Evolutionary conservation across 2,113 vertebrate genomes (phyloP), one percentile per base, ranked within the genome.

Genomic region (Piprites chloris): DNA sequence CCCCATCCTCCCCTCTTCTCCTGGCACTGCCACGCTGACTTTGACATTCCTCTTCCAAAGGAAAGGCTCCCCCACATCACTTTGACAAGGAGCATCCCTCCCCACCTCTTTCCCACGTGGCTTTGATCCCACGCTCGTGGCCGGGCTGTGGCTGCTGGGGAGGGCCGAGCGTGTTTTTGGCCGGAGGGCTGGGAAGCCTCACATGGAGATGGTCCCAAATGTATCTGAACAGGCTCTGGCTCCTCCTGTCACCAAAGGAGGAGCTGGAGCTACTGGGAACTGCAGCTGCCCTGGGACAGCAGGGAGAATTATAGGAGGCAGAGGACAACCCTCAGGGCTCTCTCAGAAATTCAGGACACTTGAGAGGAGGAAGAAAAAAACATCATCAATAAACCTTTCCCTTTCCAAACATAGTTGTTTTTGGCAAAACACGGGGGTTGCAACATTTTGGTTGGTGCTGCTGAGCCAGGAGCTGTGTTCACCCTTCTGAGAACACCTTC

Each of bases 401-500:
- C 68, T 83, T 97, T 72, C 78, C 77, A 96, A 95, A 94, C 6
- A 21, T 76, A 72, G 89, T 95, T 96, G 59, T 65, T 85, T 41
- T 85, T 97, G 97, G 96, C 97, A 93, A 67, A 90, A 76, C 86
- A 35, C 9, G 59, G 16, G 65, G 61, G 71, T 97, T 97, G 97
- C 97, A 97, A 97, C 92, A 97, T 73, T 93, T 85, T 50, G 71
- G 87, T 79, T 73, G 91, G 94, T 93, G 96, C 96, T 97, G 92
- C 93, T 95, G 63, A 97, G 95, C 89, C 49, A 21, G 2, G 39
- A 97, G 74, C 42, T 76, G 26, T 91, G 85, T 73, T 80, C 58
- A 49, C 72, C 90, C 93, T 96, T 96, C 93, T 96, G 96, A 90
- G 90, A 97, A 94, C 96, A 95, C 97, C 95, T 97, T 97, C 94